These are phyloP conservation scores for Steatornis caripensis DNA, from an alignment of 2,113 vertebrate genomes.

Conservation along the genomic window DNA sequence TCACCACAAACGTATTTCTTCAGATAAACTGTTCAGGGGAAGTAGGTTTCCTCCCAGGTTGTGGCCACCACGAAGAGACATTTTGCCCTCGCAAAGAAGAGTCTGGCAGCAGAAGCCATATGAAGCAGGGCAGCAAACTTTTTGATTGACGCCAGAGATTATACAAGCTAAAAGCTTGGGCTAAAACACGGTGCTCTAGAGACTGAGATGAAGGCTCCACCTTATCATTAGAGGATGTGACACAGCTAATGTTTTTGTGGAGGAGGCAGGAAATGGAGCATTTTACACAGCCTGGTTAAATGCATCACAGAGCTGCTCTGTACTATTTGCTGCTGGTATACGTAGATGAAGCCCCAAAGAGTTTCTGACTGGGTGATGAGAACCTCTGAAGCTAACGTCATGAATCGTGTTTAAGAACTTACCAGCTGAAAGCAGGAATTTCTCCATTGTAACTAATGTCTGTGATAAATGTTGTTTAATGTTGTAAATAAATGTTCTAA, in stretches of 20 bases:
- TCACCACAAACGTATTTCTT: background rate
- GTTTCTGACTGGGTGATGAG: background rate
- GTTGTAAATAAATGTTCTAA: background rate
- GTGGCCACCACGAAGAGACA: background rate
- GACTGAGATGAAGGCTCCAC: background rate
- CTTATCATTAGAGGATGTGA: background rate
- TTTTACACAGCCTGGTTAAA: background rate
- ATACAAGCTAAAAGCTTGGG: background rate
- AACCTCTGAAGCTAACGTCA: background rate
- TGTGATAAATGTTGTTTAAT: background rate
- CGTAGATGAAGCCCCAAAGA: background rate
- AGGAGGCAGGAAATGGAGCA: background rate
- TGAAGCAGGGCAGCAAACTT: background rate
- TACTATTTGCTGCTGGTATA: background rate
- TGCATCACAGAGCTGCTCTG: background rate
- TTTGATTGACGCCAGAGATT: background rate
- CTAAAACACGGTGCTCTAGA: accelerated
- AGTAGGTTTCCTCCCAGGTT: background rate
- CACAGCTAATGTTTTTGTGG: background rate
- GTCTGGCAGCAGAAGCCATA: background rate
- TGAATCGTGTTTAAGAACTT: background rate
- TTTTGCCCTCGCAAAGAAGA: background rate
- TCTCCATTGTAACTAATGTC: background rate
- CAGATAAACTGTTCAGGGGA: background rate
- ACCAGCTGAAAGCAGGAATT: background rate